phyloP scores from a whole-genome alignment of 1,140 invertebrate species.

The Monochamus saltuarius region DNA sequence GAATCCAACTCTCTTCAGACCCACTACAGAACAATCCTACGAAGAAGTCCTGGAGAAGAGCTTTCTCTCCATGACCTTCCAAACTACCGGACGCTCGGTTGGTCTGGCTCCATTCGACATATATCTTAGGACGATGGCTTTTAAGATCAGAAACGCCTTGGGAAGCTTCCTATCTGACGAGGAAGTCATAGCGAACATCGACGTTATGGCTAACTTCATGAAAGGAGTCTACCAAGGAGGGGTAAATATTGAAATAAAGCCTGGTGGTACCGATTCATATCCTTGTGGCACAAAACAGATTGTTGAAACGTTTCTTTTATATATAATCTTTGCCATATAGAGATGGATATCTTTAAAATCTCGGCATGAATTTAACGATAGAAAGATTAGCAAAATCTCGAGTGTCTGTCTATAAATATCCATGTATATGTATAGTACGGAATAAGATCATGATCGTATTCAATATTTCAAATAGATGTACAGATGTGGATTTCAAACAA shows the following conservation, averaged over 20 bases:
- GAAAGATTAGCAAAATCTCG: no score
- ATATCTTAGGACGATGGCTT: slow-evolving; percentile 30
- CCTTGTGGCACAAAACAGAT: no score
- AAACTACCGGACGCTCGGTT: neutral
- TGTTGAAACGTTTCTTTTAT: no score
- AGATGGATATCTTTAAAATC: no score
- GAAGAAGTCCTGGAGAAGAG: slow-evolving; percentile 32
- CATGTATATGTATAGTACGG: no score
- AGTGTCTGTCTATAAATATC: no score
- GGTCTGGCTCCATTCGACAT: slow-evolving; percentile 27
- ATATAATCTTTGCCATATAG: no score
- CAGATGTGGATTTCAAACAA: no score
- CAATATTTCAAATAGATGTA: no score
- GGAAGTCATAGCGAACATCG: slow-evolving; percentile 25
- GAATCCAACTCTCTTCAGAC: slow-evolving; percentile 23
- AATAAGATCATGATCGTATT: no score
- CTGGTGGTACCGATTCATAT: no score
- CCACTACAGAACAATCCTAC: slow-evolving; percentile 13
- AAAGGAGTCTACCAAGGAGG: slow-evolving; percentile 25
- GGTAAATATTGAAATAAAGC: slow-evolving; percentile 17
- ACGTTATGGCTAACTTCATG: slow-evolving; percentile 32
- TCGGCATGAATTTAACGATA: no score
- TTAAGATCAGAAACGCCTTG: slow-evolving; percentile 28
- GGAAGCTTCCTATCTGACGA: slow-evolving; percentile 22
- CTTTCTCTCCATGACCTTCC: slow-evolving; percentile 17